Conservation (phyloP, 2,113 vertebrate genomes). For the Pontoporia blainvillei region DNA sequence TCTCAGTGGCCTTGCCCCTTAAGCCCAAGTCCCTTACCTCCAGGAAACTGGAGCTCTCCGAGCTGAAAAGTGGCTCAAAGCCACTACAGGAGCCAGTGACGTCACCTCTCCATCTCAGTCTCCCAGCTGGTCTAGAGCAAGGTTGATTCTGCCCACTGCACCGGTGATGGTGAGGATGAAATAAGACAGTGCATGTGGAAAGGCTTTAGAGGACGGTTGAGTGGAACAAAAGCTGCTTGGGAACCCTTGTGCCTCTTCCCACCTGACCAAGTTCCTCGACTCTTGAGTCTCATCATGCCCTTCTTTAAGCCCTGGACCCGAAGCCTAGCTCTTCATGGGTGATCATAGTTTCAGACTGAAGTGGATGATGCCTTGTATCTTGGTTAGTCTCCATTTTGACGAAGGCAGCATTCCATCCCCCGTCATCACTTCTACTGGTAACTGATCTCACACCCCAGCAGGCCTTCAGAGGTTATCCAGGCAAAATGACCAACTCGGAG, state of each 20-base stretch:
- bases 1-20: neutral
- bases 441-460: neutral
- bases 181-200: fast-evolving
- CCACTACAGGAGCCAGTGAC: neutral
- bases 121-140: neutral
- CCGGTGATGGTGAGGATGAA: neutral
- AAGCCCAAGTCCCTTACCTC: neutral
- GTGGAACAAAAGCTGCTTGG: neutral
- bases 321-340: fast-evolving
- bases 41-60: neutral
- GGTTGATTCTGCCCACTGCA: fast-evolving
- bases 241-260: neutral
- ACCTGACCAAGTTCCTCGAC: neutral
- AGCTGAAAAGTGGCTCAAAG: neutral
- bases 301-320: neutral
- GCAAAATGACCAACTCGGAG: neutral
- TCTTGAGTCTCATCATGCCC: neutral
- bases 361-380: neutral
- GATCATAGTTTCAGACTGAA: fast-evolving
- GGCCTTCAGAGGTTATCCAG: too few species aligned
- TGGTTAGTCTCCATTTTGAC: neutral
- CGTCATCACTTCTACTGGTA: neutral
- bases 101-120: neutral
- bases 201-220: fast-evolving
- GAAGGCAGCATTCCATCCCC: too few species aligned